Percentiles rank a stretch among this genome's conserved stretches.
phyloP scores from a whole-genome alignment of 2,888 invertebrate species.

The Lissonota sp. region DNA sequence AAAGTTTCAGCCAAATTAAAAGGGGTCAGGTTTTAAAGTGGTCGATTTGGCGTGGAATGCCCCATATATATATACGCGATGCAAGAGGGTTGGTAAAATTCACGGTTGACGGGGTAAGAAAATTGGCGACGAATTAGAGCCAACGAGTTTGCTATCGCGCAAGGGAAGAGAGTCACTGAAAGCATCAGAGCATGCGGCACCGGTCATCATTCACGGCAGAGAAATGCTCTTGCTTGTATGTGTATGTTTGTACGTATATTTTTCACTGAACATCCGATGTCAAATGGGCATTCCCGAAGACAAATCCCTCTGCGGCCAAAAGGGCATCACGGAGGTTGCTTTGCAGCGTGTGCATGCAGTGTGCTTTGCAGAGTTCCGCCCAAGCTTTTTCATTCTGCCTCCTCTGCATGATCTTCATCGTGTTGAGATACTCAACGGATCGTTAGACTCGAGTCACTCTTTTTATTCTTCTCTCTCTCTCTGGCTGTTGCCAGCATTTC shows the following conservation, averaged over 20 bases:
- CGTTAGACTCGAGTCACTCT: slow-evolving; percentile 71
- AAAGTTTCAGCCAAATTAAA: too few relatives aligned
- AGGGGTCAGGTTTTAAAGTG: too few relatives aligned
- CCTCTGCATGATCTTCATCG: slow-evolving; percentile 64
- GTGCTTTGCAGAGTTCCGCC: too few relatives aligned
- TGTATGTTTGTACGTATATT: slow-evolving; percentile 46
- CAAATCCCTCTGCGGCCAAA: slow-evolving; percentile 72
- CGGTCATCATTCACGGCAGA: slow-evolving; percentile 66
- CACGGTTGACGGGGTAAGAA: slow-evolving; percentile 57
- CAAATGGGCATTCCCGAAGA: slow-evolving; percentile 77
- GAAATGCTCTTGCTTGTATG: neutral
- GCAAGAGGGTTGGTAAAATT: slow-evolving; percentile 43
- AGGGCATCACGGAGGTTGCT: slow-evolving; percentile 41
- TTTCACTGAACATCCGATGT: slow-evolving; percentile 76
- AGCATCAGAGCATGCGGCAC: slow-evolving; percentile 58
- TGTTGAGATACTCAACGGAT: slow-evolving; percentile 76
- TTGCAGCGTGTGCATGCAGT: neutral
- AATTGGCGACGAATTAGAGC: slow-evolving; percentile 68
- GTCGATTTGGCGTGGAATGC: too few relatives aligned
- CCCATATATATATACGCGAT: slow-evolving; percentile 1
- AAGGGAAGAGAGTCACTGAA: slow-evolving; percentile 4
- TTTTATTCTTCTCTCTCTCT: slow-evolving; percentile 13
- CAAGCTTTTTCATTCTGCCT: slow-evolving; percentile 42
- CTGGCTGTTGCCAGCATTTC: slow-evolving; percentile 56
- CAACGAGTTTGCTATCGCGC: slow-evolving; percentile 52